Percentiles rank a stretch among this genome's conserved stretches.
Evolutionary conservation across 1,140 invertebrate genomes (phyloP).

Genomic region (Wasmannia auropunctata): DNA sequence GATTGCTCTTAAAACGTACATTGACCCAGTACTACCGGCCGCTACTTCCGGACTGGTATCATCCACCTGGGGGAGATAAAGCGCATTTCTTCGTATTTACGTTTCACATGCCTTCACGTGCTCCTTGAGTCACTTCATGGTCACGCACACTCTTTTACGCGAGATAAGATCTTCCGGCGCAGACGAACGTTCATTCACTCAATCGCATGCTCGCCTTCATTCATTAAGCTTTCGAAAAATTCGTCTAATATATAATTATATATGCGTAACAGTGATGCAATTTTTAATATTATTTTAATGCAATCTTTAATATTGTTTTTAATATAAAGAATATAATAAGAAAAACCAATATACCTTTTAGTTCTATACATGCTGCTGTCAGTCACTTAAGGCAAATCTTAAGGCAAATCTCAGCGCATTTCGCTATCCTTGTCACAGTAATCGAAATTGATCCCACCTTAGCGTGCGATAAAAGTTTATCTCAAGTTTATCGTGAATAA

Average conservation of each 20-base stretch:
- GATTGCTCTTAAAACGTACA: conserved; percentile 52
- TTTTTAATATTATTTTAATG: neutral
- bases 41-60: conserved; percentile 37
- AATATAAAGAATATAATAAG: neutral
- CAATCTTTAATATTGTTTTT: too few relatives aligned
- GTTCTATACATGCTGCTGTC: neutral
- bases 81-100: neutral
- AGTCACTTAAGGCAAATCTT: neutral
- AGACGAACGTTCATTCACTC: conserved; percentile 57
- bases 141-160: conserved; percentile 54
- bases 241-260: neutral
- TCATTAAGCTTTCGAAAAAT: neutral
- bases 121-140: conserved; percentile 48
- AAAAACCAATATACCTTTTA: neutral
- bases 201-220: neutral
- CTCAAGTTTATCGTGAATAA: neutral
- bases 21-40: conserved; percentile 17
- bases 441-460: conserved; percentile 2
- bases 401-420: neutral
- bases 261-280: neutral
- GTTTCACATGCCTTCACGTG: neutral
- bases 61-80: neutral
- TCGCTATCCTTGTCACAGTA: neutral
- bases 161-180: conserved; percentile 59
- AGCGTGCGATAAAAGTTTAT: conserved; percentile 7